Conservation (phyloP, 1,140 invertebrate genomes). For the Drosophila subpulchrella region DNA sequence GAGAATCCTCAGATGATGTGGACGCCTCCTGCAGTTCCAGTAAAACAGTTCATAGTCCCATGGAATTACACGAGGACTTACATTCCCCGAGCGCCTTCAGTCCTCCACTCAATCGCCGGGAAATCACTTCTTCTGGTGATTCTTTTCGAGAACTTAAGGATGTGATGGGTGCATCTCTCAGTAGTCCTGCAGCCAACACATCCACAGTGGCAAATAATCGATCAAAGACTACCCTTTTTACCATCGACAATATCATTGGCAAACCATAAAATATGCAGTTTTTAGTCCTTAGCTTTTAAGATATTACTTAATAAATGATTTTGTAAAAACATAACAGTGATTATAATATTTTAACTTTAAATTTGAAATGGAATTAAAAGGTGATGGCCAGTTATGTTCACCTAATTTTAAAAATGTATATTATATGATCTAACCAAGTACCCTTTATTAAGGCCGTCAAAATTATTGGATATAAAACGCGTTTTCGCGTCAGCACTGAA, state of each 20-base stretch:
- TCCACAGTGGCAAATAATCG: conserved; percentile 29
- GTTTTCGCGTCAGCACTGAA: background rate
- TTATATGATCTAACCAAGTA: background rate
- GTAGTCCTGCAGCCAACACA: conserved; percentile 5
- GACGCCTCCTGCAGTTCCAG: conserved; percentile 58
- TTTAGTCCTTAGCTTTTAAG: background rate
- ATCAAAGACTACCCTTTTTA: conserved; percentile 67
- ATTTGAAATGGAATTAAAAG: too few relatives aligned
- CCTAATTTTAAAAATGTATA: too few relatives aligned
- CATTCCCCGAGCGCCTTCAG: conserved; percentile 73
- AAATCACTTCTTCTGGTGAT: conserved; percentile 8
- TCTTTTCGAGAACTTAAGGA: conserved; percentile 54
- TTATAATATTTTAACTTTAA: too few relatives aligned
- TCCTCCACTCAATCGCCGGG: conserved; percentile 33
- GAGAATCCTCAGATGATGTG: conserved; percentile 30
- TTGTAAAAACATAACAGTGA: conserved; percentile 6
- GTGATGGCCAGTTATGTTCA: too few relatives aligned
- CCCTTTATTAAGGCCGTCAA: background rate
- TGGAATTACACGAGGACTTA: conserved; percentile 53
- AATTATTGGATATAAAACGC: background rate
- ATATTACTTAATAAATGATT: background rate
- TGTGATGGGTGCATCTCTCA: background rate
- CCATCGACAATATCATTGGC: conserved; percentile 73
- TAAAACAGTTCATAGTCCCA: conserved; percentile 13
- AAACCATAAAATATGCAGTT: conserved; percentile 35